Conservation (phyloP, 2,797 vertebrate genomes). For the Loris lydekkerianus region DNA sequence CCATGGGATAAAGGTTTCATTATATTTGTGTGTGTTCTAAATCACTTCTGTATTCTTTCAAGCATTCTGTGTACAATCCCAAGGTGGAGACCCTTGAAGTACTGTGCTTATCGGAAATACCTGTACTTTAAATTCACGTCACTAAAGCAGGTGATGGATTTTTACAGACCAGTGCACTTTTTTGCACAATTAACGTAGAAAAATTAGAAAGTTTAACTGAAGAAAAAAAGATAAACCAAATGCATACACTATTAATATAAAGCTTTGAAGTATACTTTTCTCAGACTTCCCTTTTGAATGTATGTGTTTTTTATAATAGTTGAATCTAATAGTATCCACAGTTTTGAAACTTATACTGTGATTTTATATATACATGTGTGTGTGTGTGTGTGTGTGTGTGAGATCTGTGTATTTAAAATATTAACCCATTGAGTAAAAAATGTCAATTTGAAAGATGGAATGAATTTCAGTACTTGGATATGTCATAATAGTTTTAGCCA, state of each 20-base stretch:
- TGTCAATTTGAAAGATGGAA: neutral
- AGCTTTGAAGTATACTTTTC: neutral
- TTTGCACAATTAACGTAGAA: neutral
- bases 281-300: neutral
- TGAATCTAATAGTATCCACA: neutral
- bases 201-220: neutral
- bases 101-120: neutral
- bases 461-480: neutral
- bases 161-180: neutral
- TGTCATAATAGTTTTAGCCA: neutral
- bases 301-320: neutral
- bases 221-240: neutral
- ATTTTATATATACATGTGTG: neutral
- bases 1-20: neutral
- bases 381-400: neutral
- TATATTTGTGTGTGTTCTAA: neutral
- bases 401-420: neutral
- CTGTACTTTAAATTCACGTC: neutral
- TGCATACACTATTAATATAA: neutral
- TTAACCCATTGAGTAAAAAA: neutral
- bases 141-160: neutral
- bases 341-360: neutral
- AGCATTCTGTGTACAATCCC: neutral
- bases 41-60: neutral
- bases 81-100: fast-evolving